These are phyloP conservation scores for Clytia hemisphaerica DNA, from an alignment of 30 jellyfish, hydroid and myxozoan genomes.

Conservation along the genomic window DNA sequence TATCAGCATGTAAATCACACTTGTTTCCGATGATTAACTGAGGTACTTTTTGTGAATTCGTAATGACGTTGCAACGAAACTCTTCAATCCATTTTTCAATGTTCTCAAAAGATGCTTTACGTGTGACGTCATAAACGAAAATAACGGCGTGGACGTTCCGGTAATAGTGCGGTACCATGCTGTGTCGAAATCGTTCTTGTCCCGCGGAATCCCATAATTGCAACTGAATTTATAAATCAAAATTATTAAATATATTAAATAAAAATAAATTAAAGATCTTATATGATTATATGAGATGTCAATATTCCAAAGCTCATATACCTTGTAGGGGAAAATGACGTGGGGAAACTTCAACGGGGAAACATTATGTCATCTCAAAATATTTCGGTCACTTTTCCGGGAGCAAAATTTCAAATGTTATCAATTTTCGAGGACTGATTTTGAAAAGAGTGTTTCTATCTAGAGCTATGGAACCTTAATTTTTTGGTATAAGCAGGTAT, in stretches of 20 bases:
- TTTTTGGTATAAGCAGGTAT: no score
- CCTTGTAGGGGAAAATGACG: no score
- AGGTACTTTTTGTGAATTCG: constrained; percentile 42
- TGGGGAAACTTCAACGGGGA: no score
- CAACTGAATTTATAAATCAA: constrained; percentile 31
- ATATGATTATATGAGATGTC: no score
- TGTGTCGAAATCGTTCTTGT: constrained; percentile 77
- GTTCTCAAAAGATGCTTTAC: constrained; percentile 51
- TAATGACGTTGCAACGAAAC: constrained; percentile 37
- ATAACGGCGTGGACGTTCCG: constrained; percentile 88
- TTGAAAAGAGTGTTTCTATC: no score
- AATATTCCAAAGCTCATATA: no score
- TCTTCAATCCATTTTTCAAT: constrained; percentile 74
- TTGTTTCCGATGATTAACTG: constrained; percentile 75
- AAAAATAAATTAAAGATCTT: neutral
- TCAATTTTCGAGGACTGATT: no score
- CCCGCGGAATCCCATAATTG: constrained; percentile 97
- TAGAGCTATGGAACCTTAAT: no score
- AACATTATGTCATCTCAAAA: no score
- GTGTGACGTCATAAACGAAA: constrained; percentile 82
- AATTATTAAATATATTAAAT: neutral
- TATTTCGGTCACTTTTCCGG: no score
- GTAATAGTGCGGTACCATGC: constrained; percentile 88
- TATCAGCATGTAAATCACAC: constrained; percentile 90
- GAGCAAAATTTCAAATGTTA: no score